Base-by-base conservation (phyloP, 2,113 vertebrate species). In the Strix uralensis region DNA sequence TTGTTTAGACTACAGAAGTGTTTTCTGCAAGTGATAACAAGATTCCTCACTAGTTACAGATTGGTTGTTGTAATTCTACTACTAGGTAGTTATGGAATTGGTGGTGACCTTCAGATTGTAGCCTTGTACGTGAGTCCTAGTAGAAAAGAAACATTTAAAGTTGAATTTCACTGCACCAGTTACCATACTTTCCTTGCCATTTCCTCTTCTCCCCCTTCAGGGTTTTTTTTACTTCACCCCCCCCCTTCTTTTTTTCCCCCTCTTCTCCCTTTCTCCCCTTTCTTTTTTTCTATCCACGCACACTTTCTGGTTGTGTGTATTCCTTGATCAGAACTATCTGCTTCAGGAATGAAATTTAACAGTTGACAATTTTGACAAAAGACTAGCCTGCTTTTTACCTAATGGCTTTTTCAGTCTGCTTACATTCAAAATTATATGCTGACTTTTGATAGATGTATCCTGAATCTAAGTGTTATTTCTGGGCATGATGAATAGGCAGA, bases 31-130 rank as follows among this genome's bases (percentile, higher is more conserved):
- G 66, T 8, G 4, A 42, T 84, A 72, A 47, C 11, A 78, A 32
- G 79, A 55, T 82, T 69, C 27, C n/a, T 86, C 32, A 36, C 34
- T 80, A 55, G 34, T 62, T 93, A 57, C 42, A 9, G 52, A 59
- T 82, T 51, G 29, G 30, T 78, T 74, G 20, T 73, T 73, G 63
- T 73, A 36, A 16, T 71, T 91, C 38, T 36, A 25, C 25, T 65
- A 80, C 22, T 63, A 59, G 0, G 0, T 32, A 25, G 9, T 79
- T 75, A 15, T 0, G 15, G 62, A 62, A 46, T 62, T 59, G 73
- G 27, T 58, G 20, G 13, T 82, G 62, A 82, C 27, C 11, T 92
- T 78, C 27, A 49, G 16, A 25, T 67, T 87, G 49, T 69, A 67
- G 36, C 36, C 23, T 63, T 72, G 69, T 51, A 69, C 10, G 5